Evolutionary conservation across 2,797 vertebrate genomes (phyloP).

Genomic region (Alfaro cultratus): DNA sequence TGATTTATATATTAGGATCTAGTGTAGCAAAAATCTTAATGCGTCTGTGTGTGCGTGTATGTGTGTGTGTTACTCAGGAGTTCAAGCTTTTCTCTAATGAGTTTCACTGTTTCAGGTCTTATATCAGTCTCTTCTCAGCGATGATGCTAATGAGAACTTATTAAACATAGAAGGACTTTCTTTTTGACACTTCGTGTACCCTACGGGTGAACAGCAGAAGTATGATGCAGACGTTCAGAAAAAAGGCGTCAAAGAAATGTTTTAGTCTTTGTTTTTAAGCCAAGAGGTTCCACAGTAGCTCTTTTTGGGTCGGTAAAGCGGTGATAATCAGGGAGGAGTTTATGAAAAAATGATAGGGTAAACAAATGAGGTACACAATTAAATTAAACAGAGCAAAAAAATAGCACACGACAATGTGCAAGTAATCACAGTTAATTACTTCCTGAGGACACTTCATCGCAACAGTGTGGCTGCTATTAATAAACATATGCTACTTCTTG

Average conservation of each 20-base stretch:
- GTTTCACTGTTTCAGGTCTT: conserved; percentile 59
- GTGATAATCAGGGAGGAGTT: conserved; percentile 4
- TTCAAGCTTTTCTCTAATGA: conserved; percentile 60
- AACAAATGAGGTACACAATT: neutral
- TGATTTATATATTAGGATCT: conserved; percentile 68
- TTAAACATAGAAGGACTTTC: conserved; percentile 38
- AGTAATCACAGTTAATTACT: conserved; percentile 27
- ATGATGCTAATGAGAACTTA: conserved; percentile 62
- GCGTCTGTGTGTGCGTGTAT: conserved; percentile 9
- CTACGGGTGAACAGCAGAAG: conserved; percentile 20
- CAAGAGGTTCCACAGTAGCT: neutral
- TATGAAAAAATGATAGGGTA: neutral
- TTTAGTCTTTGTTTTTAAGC: conserved; percentile 9
- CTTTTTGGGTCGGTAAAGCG: neutral
- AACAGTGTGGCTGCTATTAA: conserved; percentile 16
- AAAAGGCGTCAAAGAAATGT: neutral
- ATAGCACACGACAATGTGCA: neutral
- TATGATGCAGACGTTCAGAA: neutral
- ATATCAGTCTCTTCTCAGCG: conserved; percentile 51
- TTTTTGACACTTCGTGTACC: conserved; percentile 1
- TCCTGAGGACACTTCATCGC: conserved; percentile 12
- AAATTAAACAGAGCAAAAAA: conserved; percentile 10
- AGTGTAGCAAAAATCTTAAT: conserved; percentile 32
- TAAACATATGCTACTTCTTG: conserved; percentile 21
- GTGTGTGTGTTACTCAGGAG: conserved; percentile 31